Percentiles rank a stretch among this genome's conserved stretches.
Evolutionary conservation across 2,888 invertebrate species (phyloP).

Genomic region (Allolobophora icterica): DNA sequence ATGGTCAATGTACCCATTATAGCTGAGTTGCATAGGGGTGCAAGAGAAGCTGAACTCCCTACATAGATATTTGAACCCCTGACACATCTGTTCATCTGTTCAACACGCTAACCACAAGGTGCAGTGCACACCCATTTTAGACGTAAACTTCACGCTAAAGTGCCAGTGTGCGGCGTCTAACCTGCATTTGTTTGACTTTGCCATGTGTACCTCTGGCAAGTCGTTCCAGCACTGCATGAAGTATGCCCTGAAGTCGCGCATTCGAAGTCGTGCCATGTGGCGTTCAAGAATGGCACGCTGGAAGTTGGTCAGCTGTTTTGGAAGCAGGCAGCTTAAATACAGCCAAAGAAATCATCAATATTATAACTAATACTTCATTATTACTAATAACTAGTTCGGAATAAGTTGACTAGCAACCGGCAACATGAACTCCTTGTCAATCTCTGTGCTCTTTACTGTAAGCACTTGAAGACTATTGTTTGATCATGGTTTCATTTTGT

Average conservation of each 20-base stretch:
- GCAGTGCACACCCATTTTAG: background rate
- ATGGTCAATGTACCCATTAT: too few relatives aligned
- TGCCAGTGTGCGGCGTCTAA: background rate
- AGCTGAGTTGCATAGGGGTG: too few relatives aligned
- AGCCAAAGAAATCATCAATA: background rate
- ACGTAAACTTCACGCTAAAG: background rate
- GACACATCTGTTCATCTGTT: background rate
- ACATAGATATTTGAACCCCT: background rate
- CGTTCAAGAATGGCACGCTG: conserved; percentile 19
- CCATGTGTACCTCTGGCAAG: conserved; percentile 19
- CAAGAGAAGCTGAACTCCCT: too few relatives aligned
- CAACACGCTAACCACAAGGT: too few relatives aligned
- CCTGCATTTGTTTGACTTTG: conserved; percentile 7
- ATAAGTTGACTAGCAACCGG: background rate
- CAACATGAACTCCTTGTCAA: background rate
- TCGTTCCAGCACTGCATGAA: conserved; percentile 23
- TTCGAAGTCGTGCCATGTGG: conserved; percentile 22
- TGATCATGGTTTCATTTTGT: too few relatives aligned
- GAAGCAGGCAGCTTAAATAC: conserved; percentile 1
- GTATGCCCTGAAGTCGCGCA: conserved; percentile 21
- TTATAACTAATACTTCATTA: background rate
- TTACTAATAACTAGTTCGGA: background rate
- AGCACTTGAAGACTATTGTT: background rate
- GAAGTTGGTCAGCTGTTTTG: conserved; percentile 24
- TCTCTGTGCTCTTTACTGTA: background rate